Base-by-base conservation (phyloP, 1,140 invertebrate species). In the Myzus persicae region DNA sequence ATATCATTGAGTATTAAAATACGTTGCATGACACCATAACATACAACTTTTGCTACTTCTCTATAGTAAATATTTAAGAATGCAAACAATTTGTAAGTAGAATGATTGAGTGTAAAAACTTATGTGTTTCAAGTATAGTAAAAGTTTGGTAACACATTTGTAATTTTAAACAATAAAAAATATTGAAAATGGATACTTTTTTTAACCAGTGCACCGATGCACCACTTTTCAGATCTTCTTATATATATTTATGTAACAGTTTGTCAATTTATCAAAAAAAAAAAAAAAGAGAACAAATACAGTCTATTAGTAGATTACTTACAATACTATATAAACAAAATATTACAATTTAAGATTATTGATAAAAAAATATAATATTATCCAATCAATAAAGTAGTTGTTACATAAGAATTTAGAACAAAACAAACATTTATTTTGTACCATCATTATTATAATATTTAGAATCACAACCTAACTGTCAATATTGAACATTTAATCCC, bases 401-500 rank as follows among this genome's bases (percentile, higher is more conserved):
- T 85, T 85, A 44, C 9, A 85, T 44, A 6, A 85, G 26, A 85
- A 85, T 20, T 85, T 85, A 31, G 11, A 85, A 85, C 31, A 48
- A 48, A 48, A 51, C n/a, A 48, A 51, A 36, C 22, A 48, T 48
- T n/a, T 51, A 48, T 51, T 44, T 85, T 88, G n/a, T 51, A 48
- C 5, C 46, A 51, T 22, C 11, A 38, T 51, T 54, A 89, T 54
- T 89, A 51, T 5, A 54, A 38, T 38, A 40, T 38, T 89, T 90
- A 67, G 1, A n/a, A 67, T 90, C 38, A 67, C 38, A 59, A 40
- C 24, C 36, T 26, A 89, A 3, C 54, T 59, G 6, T 42, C 36
- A 91, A 11, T 81, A 38, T 38, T 31, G 36, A 84, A 24, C 8
- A 90, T 89, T 95, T 95, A 96, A 94, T 96, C 96, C 94, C 97